A percentile compares a stretch with the other conserved stretches of the same genome.
These are phyloP conservation scores for Dryobotodes eremita DNA, from an alignment of 2,888 invertebrate genomes.

Conservation along the genomic window DNA sequence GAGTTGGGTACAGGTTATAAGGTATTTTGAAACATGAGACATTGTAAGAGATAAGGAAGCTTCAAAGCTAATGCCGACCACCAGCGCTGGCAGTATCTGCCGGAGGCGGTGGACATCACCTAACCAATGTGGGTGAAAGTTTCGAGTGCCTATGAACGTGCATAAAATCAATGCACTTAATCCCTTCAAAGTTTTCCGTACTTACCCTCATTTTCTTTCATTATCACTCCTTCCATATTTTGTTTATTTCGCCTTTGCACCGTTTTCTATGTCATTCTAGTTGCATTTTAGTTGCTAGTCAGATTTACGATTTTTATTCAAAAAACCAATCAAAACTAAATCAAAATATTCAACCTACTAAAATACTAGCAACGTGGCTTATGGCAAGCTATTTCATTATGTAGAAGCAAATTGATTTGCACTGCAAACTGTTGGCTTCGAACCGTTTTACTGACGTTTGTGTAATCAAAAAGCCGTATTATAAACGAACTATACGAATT, in stretches of 20 bases:
- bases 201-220: neutral
- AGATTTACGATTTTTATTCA: no score
- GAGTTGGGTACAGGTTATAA: neutral
- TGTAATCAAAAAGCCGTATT: constrained; percentile 71
- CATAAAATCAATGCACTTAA: neutral
- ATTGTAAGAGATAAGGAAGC: neutral
- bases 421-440: constrained; percentile 68
- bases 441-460: constrained; percentile 75
- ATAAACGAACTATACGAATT: constrained; percentile 64
- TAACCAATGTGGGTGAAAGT: neutral
- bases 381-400: constrained; percentile 29
- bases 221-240: no score
- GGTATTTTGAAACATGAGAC: constrained; percentile 2
- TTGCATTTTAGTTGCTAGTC: no score
- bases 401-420: constrained; percentile 76
- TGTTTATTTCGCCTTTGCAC: no score
- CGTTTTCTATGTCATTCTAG: no score
- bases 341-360: neutral
- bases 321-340: neutral
- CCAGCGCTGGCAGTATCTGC: neutral
- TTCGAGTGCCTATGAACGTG: neutral
- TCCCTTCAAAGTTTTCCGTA: neutral
- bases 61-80: neutral
- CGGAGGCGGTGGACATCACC: neutral
- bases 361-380: constrained; percentile 10